Conservation (phyloP, 2,888 invertebrate species). For the Campopleginae sp. region DNA sequence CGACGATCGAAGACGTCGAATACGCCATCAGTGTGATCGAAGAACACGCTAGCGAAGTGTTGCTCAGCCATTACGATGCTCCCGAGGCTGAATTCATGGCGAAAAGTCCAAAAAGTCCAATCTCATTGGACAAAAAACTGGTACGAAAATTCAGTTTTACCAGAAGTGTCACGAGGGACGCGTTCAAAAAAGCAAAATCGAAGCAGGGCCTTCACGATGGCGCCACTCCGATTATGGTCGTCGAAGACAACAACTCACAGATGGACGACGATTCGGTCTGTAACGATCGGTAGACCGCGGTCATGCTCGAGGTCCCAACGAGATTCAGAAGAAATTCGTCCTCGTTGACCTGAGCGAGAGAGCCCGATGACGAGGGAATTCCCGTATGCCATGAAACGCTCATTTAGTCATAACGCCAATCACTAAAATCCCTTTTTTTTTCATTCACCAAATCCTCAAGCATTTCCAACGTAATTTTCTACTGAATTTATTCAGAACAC, state of each 20-base stretch:
- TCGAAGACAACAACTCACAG: constrained; percentile 82
- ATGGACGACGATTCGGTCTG: constrained; percentile 81
- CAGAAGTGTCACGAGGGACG: constrained; percentile 86
- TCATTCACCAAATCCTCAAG: not conserved
- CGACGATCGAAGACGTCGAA: constrained; percentile 90
- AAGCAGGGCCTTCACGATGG: constrained; percentile 86
- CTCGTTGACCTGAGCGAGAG: constrained; percentile 78
- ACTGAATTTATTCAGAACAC: not conserved
- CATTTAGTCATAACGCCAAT: constrained; percentile 42
- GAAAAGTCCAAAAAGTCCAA: constrained; percentile 83
- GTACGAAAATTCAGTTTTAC: constrained; percentile 87
- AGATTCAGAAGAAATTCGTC: constrained; percentile 74
- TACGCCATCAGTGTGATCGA: constrained; percentile 88
- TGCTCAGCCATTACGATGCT: constrained; percentile 83
- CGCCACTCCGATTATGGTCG: constrained; percentile 86
- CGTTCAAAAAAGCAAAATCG: constrained; percentile 85
- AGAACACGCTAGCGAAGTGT: constrained; percentile 86
- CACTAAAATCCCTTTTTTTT: not conserved
- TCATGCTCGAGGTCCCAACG: constrained; percentile 79
- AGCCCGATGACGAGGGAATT: constrained; percentile 63
- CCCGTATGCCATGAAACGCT: constrained; percentile 60
- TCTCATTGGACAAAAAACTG: constrained; percentile 85
- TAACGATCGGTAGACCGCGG: constrained; percentile 81
- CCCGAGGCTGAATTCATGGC: constrained; percentile 83
- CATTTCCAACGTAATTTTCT: not conserved